Evolutionary conservation across 2,888 invertebrate genomes (phyloP), one percentile per base, ranked within the genome.

Genomic region (Ceramica pisi): DNA sequence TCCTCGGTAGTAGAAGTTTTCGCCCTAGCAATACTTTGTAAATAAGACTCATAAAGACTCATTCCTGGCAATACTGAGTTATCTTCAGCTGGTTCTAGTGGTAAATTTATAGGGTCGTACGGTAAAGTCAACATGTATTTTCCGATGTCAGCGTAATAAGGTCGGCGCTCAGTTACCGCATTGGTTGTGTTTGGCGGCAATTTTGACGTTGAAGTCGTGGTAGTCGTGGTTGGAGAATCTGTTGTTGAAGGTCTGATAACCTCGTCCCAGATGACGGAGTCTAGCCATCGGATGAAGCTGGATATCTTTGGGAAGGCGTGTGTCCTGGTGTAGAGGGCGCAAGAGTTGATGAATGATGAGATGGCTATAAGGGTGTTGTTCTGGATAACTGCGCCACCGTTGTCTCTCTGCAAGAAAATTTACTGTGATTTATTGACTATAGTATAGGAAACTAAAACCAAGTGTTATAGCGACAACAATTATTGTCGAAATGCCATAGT

Each of bases 221-320:
- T 2, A 1, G 82, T 70, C 0, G 86, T 84, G 0, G 82, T 79
- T 0, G 82, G 26, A 0, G 79, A 50, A 7, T 79, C 50, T 2
- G 67, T 48, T 0, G 89, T 89, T 0, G 92, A 91, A 0, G 94
- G 94, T 6, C 90, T 89, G 61, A 86, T 89, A 53, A 91, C 87
- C 8, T 95, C 95, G 65, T 96, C 95, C 95, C 95, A 96, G 51
- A 96, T 94, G n/a, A 93, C 86, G 1, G 92, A 90, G 81, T 94
- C 92, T 8, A 95, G 72, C 95, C 95, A 96, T 61, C 87, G 84
- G 1, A 91, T 83, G 85, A 95, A 93, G 73, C 90, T 90, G 53
- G 94, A 78, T 0, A 91, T 90, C 78, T 92, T 94, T 1, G 95
- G 95, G 83, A 94, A 95, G 23, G 95, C 94, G 84, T 95, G 95